Base-by-base conservation (phyloP, 1,140 invertebrate species). In the Drosophila baimaii region DNA sequence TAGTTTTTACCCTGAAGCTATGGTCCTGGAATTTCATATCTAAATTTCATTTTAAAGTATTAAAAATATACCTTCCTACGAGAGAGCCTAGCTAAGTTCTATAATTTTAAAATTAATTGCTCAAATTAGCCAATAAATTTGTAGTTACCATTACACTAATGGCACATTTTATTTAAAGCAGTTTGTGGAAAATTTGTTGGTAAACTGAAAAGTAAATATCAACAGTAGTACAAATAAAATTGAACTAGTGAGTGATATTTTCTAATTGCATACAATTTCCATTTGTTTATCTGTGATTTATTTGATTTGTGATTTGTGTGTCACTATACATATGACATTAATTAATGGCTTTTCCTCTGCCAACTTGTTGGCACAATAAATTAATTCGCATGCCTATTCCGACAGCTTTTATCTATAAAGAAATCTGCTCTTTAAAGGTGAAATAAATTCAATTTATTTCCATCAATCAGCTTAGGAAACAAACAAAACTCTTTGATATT, bases 361-460 rank as follows among this genome's bases (percentile, higher is more conserved):
- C 17, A 23, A 25, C 15, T 33, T 13, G 31, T 33, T 12, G 13
- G 23, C n/a, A 12, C 15, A 23, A 17, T 43, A 23, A 59, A 23
- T 61, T n/a, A 35, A 25, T 13, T 47, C 29, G n/a, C n/a, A n/a
- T n/a, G n/a, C n/a, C n/a, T n/a, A n/a, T n/a, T n/a, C n/a, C n/a
- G n/a, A 10, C 12, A 0, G 6, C 6, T 27, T 2, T 15, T 43
- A 56, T 27, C 47, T 19, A 35, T 12, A 15, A 12, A 9, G 9
- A 37, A 31, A 56, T 56, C 21, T 19, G n/a, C 19, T 29, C 25
- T 13, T 69, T 47, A 15, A n/a, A 29, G 15, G 7, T 52, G 3
- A 39, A 31, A 29, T 63, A 41, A 47, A 31, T 43, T 21, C 31
- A 19, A 69, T 52, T 47, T 21, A 19, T 49, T 39, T 41, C 23